Evolutionary conservation across 2,113 vertebrate genomes (phyloP), one percentile per base, ranked within the genome.

Genomic region (Chroicocephalus ridibundus): DNA sequence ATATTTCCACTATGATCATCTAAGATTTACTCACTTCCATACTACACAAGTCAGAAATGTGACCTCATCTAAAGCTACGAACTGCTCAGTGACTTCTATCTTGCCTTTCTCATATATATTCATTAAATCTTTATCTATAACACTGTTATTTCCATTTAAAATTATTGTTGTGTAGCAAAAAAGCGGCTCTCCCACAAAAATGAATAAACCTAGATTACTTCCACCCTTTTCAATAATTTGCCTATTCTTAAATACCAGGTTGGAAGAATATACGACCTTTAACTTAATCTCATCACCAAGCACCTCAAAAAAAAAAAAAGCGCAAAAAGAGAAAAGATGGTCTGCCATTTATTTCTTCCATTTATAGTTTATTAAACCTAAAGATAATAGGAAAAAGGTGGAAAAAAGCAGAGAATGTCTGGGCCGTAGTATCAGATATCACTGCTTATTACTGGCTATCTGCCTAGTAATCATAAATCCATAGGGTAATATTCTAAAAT

Each of bases 311-410:
- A 17, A 83, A 81, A 47, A 79, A 51, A 8, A 26, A 34, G 10
- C 51, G 61, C 47, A 70, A 93, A 75, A 76, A 38, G 61, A 77
- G 42, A 68, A 51, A 79, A 86, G 66, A 85, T 90, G 65, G 57
- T 66, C 92, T 93, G 68, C 69, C 89, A 95, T 90, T 93, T 93
- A 80, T 94, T 93, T 90, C 88, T 93, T 40, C 76, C 38, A 87
- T 86, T 92, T 95, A 96, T 80, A 92, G 82, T 94, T 95, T 94
- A 90, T 94, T 97, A 95, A 94, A 93, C 60, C 29, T 79, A 95
- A 96, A 96, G 94, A 94, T 95, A 96, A 96, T 80, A 94, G 85
- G n/a, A 95, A 90, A 93, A 96, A 96, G 76, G 85, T 86, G 71
- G 90, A 74, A 90, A 95, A 94, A 86, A 92, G 32, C 57, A 91